Conservation (phyloP, 2,888 invertebrate genomes). For the Agyllia agylla region DNA sequence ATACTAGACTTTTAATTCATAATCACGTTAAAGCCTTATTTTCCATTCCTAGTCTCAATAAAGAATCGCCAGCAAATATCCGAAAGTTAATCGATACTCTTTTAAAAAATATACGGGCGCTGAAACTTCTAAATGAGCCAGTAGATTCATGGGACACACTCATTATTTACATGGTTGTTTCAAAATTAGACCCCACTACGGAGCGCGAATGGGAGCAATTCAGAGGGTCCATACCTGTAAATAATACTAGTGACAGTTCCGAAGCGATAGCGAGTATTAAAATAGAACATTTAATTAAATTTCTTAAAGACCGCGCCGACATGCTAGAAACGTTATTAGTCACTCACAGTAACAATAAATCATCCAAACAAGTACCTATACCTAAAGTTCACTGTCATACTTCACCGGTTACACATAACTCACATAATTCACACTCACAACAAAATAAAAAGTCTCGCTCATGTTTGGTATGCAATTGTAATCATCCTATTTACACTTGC, state of each 20-base stretch:
- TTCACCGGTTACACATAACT: background rate
- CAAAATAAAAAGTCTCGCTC: background rate
- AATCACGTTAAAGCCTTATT: slow-evolving; percentile 58
- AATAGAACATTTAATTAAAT: slow-evolving; percentile 50
- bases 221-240: slow-evolving; percentile 22
- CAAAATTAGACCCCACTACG: slow-evolving; percentile 74
- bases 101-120: slow-evolving; percentile 57
- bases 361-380: background rate
- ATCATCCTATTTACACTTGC: slow-evolving; percentile 55
- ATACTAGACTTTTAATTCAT: slow-evolving; percentile 30
- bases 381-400: slow-evolving; percentile 14
- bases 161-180: slow-evolving; percentile 68
- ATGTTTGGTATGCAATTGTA: slow-evolving; percentile 49
- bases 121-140: slow-evolving; percentile 65
- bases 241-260: background rate
- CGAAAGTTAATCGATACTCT: slow-evolving; percentile 62
- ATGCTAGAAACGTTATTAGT: slow-evolving; percentile 52
- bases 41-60: slow-evolving; percentile 23
- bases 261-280: slow-evolving; percentile 21
- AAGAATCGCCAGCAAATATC: slow-evolving; percentile 48
- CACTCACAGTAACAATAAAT: background rate
- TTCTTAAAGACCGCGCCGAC: slow-evolving; percentile 62
- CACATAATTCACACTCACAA: slow-evolving; percentile 2
- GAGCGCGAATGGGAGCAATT: slow-evolving; percentile 74
- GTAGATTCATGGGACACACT: slow-evolving; percentile 73